These are phyloP conservation scores for Glareola pratincola DNA, from an alignment of 2,113 vertebrate species.

Conservation along the genomic window DNA sequence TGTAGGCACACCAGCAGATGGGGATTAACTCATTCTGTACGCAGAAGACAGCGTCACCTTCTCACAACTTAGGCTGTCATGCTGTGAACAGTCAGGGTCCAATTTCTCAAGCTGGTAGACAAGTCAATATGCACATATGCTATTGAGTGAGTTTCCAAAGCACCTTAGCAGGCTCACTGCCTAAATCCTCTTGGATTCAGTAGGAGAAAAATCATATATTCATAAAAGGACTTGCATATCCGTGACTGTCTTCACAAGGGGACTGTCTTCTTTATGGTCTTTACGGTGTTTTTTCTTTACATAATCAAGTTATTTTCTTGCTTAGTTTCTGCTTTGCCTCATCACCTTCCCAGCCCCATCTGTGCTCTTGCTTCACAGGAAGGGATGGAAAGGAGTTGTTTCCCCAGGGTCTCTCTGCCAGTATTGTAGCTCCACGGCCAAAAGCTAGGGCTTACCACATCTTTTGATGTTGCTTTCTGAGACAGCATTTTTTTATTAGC, in stretches of 20 bases:
- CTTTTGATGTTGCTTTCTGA: background rate
- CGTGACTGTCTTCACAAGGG: background rate
- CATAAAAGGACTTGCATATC: background rate
- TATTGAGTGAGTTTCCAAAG: background rate
- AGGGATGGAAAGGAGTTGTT: background rate
- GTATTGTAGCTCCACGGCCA: background rate
- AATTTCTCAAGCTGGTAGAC: constrained; percentile 34
- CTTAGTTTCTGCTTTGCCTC: background rate
- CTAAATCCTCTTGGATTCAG: background rate
- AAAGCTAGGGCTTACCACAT: background rate
- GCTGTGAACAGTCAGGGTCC: constrained; percentile 28
- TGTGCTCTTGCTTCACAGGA: background rate
- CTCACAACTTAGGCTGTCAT: background rate
- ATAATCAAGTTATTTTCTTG: background rate
- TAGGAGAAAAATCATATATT: background rate
- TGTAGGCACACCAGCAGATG: constrained; percentile 31
- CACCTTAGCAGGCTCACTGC: background rate
- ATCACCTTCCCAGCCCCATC: background rate
- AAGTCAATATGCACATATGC: background rate
- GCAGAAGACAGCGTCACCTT: background rate
- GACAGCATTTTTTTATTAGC: background rate
- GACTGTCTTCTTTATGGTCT: background rate
- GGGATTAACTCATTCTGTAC: constrained; percentile 22
- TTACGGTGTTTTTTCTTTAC: background rate
- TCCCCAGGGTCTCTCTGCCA: background rate